Percentiles rank a stretch among this genome's conserved stretches.
These are phyloP conservation scores for Zeuzera pyrina DNA, from an alignment of 2,888 invertebrate genomes.

Conservation along the genomic window DNA sequence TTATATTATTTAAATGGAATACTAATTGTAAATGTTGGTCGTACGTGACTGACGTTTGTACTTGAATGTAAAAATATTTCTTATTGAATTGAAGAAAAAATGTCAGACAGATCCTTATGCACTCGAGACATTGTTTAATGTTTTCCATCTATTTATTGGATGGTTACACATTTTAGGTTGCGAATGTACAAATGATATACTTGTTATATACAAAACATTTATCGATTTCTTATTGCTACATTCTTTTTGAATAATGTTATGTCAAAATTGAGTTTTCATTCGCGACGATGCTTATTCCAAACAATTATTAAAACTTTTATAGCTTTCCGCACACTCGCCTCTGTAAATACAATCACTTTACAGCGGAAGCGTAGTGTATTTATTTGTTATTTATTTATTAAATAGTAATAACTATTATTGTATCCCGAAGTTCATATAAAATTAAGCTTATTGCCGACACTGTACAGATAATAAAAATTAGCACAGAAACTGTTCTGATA, in stretches of 20 bases:
- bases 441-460: conserved; percentile 39
- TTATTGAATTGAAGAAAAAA: conserved; percentile 32
- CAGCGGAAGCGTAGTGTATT: conserved; percentile 44
- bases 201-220: neutral
- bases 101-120: conserved; percentile 34
- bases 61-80: conserved; percentile 31
- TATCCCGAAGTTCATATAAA: conserved; percentile 19
- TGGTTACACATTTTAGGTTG: too few relatives aligned
- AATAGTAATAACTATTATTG: conserved; percentile 18
- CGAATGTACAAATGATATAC: too few relatives aligned
- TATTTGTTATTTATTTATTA: conserved; percentile 17
- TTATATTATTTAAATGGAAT: conserved; percentile 26
- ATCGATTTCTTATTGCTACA: too few relatives aligned
- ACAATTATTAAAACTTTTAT: too few relatives aligned
- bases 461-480: conserved; percentile 58
- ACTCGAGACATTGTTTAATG: conserved; percentile 30
- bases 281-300: too few relatives aligned
- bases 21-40: conserved; percentile 21
- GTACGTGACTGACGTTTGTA: conserved; percentile 18
- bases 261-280: too few relatives aligned
- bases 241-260: too few relatives aligned
- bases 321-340: conserved; percentile 43
- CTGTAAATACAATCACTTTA: conserved; percentile 48
- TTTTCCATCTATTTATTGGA: conserved; percentile 25
- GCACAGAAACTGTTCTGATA: conserved; percentile 51